Conservation (phyloP, 2,888 invertebrate species). For the Myopa tessellatipennis region DNA sequence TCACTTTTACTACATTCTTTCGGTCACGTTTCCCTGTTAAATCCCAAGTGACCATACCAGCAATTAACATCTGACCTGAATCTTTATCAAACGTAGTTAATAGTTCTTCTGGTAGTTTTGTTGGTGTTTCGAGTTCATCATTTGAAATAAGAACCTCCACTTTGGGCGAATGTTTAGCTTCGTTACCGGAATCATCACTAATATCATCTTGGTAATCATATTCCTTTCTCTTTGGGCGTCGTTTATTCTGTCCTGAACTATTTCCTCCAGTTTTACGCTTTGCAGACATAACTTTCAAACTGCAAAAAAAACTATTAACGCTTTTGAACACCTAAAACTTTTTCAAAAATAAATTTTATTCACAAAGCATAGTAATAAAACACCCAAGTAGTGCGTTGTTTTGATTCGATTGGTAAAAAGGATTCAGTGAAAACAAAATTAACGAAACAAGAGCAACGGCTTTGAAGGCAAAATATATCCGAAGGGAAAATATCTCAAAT, state of each 20-base stretch:
- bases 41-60: constrained; percentile 93
- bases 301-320: too few relatives aligned
- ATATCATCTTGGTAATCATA: constrained; percentile 67
- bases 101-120: constrained; percentile 76
- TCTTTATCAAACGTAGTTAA: constrained; percentile 75
- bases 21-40: constrained; percentile 83
- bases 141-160: constrained; percentile 68
- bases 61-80: constrained; percentile 81
- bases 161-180: constrained; percentile 56
- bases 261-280: constrained; percentile 67
- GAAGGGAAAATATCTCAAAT: too few relatives aligned
- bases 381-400: too few relatives aligned
- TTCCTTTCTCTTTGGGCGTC: constrained; percentile 67
- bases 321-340: too few relatives aligned
- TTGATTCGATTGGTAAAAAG: too few relatives aligned
- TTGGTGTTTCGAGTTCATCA: constrained; percentile 71
- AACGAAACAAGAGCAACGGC: too few relatives aligned
- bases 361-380: too few relatives aligned
- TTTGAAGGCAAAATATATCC: too few relatives aligned
- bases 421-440: too few relatives aligned
- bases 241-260: constrained; percentile 63
- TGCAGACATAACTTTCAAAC: constrained; percentile 59
- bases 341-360: too few relatives aligned
- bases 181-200: constrained; percentile 63
- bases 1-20: constrained; percentile 74